Evolutionary conservation across 1,140 invertebrate species (phyloP).

Genomic region (Diorhabda elongata): DNA sequence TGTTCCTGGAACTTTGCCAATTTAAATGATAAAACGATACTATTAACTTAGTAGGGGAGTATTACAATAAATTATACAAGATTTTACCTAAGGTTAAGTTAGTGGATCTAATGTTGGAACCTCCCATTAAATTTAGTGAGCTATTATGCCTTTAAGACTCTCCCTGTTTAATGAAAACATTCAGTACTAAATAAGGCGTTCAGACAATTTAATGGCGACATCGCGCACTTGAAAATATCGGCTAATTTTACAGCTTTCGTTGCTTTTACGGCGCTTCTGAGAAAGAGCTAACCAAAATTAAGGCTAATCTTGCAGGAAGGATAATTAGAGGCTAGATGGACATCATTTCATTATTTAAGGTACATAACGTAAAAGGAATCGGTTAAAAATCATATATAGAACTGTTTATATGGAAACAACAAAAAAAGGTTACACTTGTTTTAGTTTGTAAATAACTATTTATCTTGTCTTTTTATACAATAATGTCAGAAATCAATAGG

Average conservation of each 20-base stretch:
- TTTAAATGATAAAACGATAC: conserved; percentile 43
- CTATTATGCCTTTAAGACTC: conserved; percentile 19
- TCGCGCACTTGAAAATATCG: conserved; percentile 9
- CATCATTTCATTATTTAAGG: too few relatives aligned
- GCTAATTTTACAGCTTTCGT: background rate
- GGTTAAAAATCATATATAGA: too few relatives aligned
- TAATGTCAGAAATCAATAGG: too few relatives aligned
- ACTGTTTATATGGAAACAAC: too few relatives aligned
- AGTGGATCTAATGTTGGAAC: conserved; percentile 18
- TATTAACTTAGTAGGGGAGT: conserved; percentile 38
- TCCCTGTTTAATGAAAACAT: conserved; percentile 18
- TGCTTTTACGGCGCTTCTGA: conserved; percentile 6
- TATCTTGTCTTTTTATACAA: too few relatives aligned
- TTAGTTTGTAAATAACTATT: too few relatives aligned
- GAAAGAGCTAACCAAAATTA: background rate
- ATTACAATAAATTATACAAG: conserved; percentile 38
- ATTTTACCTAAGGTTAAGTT: conserved; percentile 39
- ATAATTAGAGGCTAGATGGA: too few relatives aligned
- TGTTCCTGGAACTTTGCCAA: conserved; percentile 38
- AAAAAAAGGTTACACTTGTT: too few relatives aligned
- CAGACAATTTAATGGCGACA: conserved; percentile 8
- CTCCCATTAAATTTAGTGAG: conserved; percentile 22
- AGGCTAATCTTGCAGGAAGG: background rate
- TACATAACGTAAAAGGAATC: too few relatives aligned
- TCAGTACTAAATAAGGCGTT: conserved; percentile 15